A percentile compares a stretch with the other conserved stretches of the same genome.
These are phyloP conservation scores for Drosophila paranaensis DNA, from an alignment of 2,888 invertebrate species.

Conservation along the genomic window DNA sequence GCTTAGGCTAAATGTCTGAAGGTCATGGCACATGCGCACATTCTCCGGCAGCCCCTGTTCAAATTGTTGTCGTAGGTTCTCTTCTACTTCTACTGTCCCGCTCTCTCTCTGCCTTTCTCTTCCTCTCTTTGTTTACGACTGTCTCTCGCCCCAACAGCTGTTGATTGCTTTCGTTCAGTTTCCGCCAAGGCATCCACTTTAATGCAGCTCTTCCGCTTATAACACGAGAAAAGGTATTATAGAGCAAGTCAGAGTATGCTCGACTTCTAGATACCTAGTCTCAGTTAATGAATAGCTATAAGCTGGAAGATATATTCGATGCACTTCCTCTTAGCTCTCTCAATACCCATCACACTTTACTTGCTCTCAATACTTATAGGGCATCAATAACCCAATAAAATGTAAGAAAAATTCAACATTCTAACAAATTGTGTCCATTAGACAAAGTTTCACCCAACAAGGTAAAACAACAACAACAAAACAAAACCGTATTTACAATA, in stretches of 20 bases:
- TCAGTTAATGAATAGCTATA: neutral
- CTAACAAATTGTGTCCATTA: slow-evolving; percentile 63
- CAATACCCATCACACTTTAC: neutral
- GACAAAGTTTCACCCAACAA: slow-evolving; percentile 60
- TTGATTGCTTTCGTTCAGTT: slow-evolving; percentile 59
- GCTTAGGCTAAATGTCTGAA: slow-evolving; percentile 51
- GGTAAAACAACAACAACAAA: neutral
- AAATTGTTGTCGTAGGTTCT: slow-evolving; percentile 74
- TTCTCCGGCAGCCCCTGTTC: slow-evolving; percentile 17
- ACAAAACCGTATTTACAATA: slow-evolving; percentile 27
- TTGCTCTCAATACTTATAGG: neutral
- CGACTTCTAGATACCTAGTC: neutral
- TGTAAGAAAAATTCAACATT: slow-evolving; percentile 45
- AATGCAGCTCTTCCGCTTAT: slow-evolving; percentile 41
- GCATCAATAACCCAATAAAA: slow-evolving; percentile 13
- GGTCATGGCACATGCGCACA: slow-evolving; percentile 81
- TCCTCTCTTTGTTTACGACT: neutral
- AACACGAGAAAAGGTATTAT: slow-evolving; percentile 1
- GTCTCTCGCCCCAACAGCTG: slow-evolving; percentile 44
- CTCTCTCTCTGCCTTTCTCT: neutral
- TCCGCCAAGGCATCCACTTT: slow-evolving; percentile 21
- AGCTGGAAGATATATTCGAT: neutral
- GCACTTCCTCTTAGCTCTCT: too few species aligned
- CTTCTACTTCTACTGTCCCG: neutral
- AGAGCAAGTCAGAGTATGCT: neutral